Percentiles rank a stretch among this genome's conserved stretches.
These are phyloP conservation scores for Drosophila auraria DNA, from an alignment of 1,140 invertebrate genomes.

Conservation along the genomic window DNA sequence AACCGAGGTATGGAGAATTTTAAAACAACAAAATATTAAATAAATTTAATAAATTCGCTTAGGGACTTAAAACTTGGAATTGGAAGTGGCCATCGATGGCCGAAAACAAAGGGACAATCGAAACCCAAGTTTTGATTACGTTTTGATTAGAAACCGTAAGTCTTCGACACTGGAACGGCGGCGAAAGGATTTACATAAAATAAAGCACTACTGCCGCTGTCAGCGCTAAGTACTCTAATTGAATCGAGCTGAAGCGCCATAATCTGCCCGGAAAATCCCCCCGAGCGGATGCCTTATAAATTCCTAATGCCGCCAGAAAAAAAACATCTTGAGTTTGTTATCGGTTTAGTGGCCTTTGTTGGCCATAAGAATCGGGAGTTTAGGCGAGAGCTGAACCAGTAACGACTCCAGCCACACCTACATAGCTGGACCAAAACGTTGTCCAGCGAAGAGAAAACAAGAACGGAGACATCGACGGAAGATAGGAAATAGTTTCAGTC, in stretches of 20 bases:
- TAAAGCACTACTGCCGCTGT: slow-evolving; percentile 3
- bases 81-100: slow-evolving; percentile 52
- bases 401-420: slow-evolving; percentile 43
- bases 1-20: slow-evolving; percentile 17
- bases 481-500: slow-evolving; percentile 47
- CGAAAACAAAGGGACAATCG: neutral
- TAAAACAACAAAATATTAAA: slow-evolving; percentile 50
- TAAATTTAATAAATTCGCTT: slow-evolving; percentile 62
- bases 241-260: slow-evolving; percentile 51
- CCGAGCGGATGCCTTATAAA: slow-evolving; percentile 31
- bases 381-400: slow-evolving; percentile 40
- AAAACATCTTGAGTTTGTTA: slow-evolving; percentile 42
- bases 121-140: slow-evolving; percentile 56
- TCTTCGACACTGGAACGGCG: slow-evolving; percentile 6
- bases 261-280: slow-evolving; percentile 60
- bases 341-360: slow-evolving; percentile 45
- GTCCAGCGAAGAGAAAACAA: slow-evolving; percentile 45
- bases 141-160: slow-evolving; percentile 63
- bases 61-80: slow-evolving; percentile 72
- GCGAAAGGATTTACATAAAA: slow-evolving; percentile 63
- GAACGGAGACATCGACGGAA: slow-evolving; percentile 12
- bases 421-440: slow-evolving; percentile 3
- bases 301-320: slow-evolving; percentile 33
- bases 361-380: slow-evolving; percentile 42
- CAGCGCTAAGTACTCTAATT: slow-evolving; percentile 54